Base-by-base conservation (phyloP, 2,113 vertebrate species). In the Neogobius melanostomus region DNA sequence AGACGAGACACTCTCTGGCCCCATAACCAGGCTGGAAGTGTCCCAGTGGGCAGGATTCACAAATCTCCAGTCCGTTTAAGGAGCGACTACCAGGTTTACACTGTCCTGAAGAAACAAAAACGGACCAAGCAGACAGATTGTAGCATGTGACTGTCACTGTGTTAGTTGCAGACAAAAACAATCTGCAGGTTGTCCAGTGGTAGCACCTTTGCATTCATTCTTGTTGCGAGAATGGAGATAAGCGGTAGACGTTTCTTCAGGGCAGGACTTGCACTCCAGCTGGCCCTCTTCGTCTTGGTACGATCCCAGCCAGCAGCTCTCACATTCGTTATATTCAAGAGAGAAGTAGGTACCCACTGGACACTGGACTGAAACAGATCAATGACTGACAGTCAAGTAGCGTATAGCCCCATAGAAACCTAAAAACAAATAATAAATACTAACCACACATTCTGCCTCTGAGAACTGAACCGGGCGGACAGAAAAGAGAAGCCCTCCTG, bases 391-490 rank as follows among this genome's bases (percentile, higher is more conserved):
- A 61, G 47, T 21, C 36, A 65, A 28, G 48, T 28, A 4, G 28
- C 0, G 28, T 36, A 36, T 36, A 36, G 28, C 28, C 28, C 28
- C 4, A 36, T 36, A 5, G 4, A 36, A 36, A 36, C 28, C 28
- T 36, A 66, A n/a, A 48, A 28, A 54, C 6, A 54, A 54, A 54
- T 9, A 16, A 16, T 54, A 21, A 45, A 44, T 4, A 82, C 96
- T 95, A 93, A 99, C 98, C 97, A 79, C 98, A 99, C 96, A 98
- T 95, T 63, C 96, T 92, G 5, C 95, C 96, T 75, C 95, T 96
- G 60, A 99, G 92, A 79, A 99, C 90, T 0, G 98, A 98, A 74
- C 98, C 98, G 0, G 97, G 97, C 52, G 93, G 92, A 87, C 98
- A 99, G 89, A 93, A 98, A 42, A 98, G 93, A 43, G 94, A 93